phyloP scores from a whole-genome alignment of 2,113 vertebrate species.

The Serinus canaria region DNA sequence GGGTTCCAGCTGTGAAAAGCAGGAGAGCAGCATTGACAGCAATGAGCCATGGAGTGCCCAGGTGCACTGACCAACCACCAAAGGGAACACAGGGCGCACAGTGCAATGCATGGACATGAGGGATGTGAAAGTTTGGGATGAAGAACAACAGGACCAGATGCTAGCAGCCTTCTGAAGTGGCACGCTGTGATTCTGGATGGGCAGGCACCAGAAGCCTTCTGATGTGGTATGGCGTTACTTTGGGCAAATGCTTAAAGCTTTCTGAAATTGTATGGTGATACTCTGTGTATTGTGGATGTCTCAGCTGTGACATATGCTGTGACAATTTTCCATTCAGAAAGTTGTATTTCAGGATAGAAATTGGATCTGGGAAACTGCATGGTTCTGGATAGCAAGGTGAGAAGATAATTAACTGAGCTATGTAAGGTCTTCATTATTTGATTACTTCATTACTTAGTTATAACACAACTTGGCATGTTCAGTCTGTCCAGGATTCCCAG shows the following conservation, averaged over 20 bases:
- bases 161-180: neutral
- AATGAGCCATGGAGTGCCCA: neutral
- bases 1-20: neutral
- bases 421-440: neutral
- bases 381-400: neutral
- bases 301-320: neutral
- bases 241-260: neutral
- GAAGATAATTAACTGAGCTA: neutral
- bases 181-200: neutral
- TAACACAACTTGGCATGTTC: neutral
- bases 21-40: neutral
- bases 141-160: neutral
- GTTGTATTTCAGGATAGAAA: neutral
- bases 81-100: neutral
- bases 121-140: neutral
- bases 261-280: neutral
- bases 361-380: neutral
- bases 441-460: neutral
- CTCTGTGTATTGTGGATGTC: neutral
- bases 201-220: neutral
- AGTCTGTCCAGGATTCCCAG: neutral
- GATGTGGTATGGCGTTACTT: neutral
- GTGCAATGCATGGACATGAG: neutral
- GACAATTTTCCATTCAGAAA: neutral
- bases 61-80: neutral